phyloP scores from a whole-genome alignment of 2,113 vertebrate species.

The Haliaeetus leucogaster region DNA sequence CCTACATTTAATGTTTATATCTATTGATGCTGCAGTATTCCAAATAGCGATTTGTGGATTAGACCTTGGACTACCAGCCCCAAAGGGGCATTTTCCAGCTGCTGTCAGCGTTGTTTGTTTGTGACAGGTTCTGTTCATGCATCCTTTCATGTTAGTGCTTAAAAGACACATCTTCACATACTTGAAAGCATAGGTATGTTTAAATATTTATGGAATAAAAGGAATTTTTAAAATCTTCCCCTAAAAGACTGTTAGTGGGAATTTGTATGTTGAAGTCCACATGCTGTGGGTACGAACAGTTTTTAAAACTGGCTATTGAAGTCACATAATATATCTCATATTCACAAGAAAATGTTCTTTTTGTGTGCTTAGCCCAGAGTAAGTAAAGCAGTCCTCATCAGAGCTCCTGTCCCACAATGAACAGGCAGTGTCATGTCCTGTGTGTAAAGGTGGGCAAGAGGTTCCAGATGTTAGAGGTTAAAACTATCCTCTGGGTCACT shows the following conservation, averaged over 20 bases:
- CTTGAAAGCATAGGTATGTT: background rate
- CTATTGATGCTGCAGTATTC: background rate
- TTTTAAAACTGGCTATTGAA: background rate
- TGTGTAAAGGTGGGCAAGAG: background rate
- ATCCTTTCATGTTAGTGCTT: background rate
- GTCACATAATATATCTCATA: background rate
- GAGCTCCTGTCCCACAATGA: background rate
- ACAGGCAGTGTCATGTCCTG: no score
- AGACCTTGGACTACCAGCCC: background rate
- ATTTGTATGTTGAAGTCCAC: background rate
- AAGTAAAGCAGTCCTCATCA: background rate
- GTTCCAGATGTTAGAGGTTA: background rate
- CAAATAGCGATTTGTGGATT: background rate
- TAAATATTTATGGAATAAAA: constrained; percentile 14
- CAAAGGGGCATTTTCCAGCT: background rate
- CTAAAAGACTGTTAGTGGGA: background rate
- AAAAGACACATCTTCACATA: background rate
- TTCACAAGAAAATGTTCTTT: background rate
- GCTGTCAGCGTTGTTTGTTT: background rate
- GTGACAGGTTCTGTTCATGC: background rate
- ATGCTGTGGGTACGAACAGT: background rate
- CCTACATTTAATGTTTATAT: background rate
- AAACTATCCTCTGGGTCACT: background rate
- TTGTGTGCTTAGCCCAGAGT: background rate
- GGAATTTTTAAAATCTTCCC: background rate